These are phyloP conservation scores for Andrena bucephala DNA, from an alignment of 2,888 invertebrate genomes.

Conservation along the genomic window DNA sequence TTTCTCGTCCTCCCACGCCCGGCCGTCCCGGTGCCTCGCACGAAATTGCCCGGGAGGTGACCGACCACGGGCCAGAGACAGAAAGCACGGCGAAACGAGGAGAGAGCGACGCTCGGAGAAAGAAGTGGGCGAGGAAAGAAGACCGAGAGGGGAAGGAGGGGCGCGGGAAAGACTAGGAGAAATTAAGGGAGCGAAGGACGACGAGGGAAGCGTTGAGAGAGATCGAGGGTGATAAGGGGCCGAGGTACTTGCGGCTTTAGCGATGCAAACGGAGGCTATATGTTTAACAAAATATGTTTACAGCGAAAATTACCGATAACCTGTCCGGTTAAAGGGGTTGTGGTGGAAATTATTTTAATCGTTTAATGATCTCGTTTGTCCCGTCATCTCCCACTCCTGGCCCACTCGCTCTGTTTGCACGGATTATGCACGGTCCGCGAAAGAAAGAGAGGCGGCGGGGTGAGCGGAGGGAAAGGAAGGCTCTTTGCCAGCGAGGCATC, in stretches of 20 bases:
- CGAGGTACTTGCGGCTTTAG: no score
- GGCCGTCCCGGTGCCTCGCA: conserved; percentile 30
- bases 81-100: conserved; percentile 16
- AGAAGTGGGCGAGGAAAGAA: conserved; percentile 3
- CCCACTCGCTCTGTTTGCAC: conserved; percentile 77
- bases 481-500: conserved; percentile 52
- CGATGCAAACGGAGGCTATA: no score
- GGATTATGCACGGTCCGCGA: conserved; percentile 77
- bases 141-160: conserved; percentile 21
- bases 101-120: not conserved
- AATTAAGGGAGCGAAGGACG: not conserved
- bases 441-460: conserved; percentile 47
- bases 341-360: conserved; percentile 81
- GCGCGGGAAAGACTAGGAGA: not conserved
- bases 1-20: conserved; percentile 42
- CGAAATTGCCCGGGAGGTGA: conserved; percentile 71
- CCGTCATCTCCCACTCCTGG: conserved; percentile 10
- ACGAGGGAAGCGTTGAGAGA: conserved; percentile 13
- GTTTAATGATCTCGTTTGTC: conserved; percentile 82
- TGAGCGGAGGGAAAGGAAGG: conserved; percentile 45
- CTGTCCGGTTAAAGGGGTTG: not conserved
- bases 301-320: no score
- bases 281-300: no score
- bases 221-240: conserved; percentile 17
- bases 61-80: conserved; percentile 49